phyloP scores from a whole-genome alignment of 53 echinoderm and acorn worm genomes.

The Henricia sp. region DNA sequence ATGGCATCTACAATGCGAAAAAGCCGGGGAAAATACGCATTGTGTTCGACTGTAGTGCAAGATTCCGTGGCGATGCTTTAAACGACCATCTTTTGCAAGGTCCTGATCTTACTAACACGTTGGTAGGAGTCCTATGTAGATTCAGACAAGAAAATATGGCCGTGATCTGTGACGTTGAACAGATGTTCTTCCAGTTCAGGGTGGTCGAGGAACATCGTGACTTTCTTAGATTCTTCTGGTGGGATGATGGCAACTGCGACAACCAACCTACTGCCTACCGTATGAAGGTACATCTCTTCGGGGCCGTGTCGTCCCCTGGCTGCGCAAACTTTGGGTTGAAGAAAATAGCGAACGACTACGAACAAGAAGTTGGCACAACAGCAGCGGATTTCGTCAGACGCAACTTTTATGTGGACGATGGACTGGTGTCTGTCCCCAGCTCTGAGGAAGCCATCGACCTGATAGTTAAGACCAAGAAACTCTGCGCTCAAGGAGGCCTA shows the following conservation, averaged over 20 bases:
- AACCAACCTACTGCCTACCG: conserved; percentile 13
- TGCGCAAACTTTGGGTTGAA: conserved; percentile 34
- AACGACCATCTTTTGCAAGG: conserved; percentile 70
- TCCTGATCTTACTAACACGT: conserved; percentile 69
- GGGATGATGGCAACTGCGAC: conserved; percentile 28
- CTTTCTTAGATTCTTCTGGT: conserved; percentile 43
- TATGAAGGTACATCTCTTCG: conserved; percentile 37
- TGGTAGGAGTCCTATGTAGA: conserved; percentile 68
- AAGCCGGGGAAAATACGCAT: conserved; percentile 47
- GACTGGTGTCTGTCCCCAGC: too few species aligned
- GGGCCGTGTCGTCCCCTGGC: neutral
- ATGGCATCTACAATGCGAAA: conserved; percentile 67
- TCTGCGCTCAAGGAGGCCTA: too few species aligned
- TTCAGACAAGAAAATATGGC: conserved; percentile 61
- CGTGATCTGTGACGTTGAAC: conserved; percentile 52
- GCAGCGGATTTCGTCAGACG: too few species aligned
- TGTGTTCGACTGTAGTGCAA: conserved; percentile 67
- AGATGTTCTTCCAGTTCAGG: conserved; percentile 67
- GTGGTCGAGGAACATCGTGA: conserved; percentile 16
- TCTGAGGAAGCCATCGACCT: too few species aligned
- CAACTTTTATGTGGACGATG: too few species aligned
- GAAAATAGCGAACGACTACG: too few species aligned
- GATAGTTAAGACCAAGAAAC: too few species aligned
- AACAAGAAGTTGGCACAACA: too few species aligned
- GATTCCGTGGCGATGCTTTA: conserved; percentile 47